Conservation (phyloP, 1,140 invertebrate genomes). For the Anastatus disparis region DNA sequence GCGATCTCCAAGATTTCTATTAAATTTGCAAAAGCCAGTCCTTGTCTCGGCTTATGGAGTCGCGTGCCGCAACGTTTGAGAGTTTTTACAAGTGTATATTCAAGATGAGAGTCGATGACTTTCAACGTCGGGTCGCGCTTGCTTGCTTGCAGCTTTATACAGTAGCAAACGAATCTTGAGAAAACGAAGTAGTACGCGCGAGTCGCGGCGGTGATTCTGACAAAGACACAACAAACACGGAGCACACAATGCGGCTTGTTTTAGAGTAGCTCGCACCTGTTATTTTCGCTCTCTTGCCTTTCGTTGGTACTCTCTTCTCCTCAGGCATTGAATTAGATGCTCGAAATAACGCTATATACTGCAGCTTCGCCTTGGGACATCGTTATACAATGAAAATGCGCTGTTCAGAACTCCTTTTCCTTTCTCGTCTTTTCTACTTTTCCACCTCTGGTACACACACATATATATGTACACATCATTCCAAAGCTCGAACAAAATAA, state of each 20-base stretch:
- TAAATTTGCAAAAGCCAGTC: background rate
- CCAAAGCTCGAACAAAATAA: background rate
- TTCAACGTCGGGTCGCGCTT: too few species aligned
- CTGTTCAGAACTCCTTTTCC: background rate
- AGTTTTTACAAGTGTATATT: too few species aligned
- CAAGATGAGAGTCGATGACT: background rate
- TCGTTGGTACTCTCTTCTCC: background rate
- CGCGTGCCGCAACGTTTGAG: background rate
- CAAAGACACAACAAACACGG: conserved; percentile 5
- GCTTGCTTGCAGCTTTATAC: too few species aligned
- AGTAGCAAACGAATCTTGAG: conserved; percentile 6
- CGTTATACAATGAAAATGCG: conserved; percentile 41
- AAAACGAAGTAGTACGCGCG: conserved; percentile 1
- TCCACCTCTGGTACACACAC: background rate
- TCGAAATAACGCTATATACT: conserved; percentile 17
- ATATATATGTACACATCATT: background rate
- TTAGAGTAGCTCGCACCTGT: background rate
- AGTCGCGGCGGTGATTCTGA: background rate
- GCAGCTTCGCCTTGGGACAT: conserved; percentile 44
- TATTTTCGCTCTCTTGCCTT: background rate
- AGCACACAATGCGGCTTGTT: conserved; percentile 8
- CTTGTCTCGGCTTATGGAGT: background rate
- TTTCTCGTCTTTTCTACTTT: background rate
- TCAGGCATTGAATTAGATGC: conserved; percentile 19
- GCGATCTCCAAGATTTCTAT: background rate